Conservation (phyloP, 2,797 vertebrate species). For the Sparidentex hasta region DNA sequence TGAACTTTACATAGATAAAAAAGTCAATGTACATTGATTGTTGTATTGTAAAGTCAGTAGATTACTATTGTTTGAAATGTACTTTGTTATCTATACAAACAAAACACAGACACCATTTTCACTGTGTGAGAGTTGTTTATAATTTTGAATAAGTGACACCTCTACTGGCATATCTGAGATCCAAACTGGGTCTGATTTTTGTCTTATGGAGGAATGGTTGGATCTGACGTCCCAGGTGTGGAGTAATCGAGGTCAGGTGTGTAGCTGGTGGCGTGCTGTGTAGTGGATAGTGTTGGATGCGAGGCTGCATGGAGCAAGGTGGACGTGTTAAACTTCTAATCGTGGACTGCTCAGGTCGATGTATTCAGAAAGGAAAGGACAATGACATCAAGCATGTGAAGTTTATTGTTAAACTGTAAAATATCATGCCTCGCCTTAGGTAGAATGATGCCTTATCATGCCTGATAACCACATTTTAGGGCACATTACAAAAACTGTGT, state of each 20-base stretch:
- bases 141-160: background rate
- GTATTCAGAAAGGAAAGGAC: no score
- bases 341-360: background rate
- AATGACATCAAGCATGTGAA: no score
- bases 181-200: background rate
- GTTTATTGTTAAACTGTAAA: no score
- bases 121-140: no score
- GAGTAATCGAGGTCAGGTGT: constrained; percentile 34
- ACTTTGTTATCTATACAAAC: background rate
- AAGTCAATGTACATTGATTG: background rate
- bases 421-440: no score
- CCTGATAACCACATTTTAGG: no score
- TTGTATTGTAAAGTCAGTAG: background rate
- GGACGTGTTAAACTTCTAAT: constrained; percentile 10
- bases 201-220: constrained; percentile 1
- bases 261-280: constrained; percentile 4
- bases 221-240: constrained; percentile 9
- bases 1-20: background rate
- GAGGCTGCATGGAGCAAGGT: constrained; percentile 7
- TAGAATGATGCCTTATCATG: no score
- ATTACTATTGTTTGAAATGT: background rate
- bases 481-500: no score
- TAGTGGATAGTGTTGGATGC: constrained; percentile 8
- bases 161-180: background rate
- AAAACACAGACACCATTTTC: background rate